Conservation (phyloP, 2,888 invertebrate genomes). For the Ctenicera cuprea region DNA sequence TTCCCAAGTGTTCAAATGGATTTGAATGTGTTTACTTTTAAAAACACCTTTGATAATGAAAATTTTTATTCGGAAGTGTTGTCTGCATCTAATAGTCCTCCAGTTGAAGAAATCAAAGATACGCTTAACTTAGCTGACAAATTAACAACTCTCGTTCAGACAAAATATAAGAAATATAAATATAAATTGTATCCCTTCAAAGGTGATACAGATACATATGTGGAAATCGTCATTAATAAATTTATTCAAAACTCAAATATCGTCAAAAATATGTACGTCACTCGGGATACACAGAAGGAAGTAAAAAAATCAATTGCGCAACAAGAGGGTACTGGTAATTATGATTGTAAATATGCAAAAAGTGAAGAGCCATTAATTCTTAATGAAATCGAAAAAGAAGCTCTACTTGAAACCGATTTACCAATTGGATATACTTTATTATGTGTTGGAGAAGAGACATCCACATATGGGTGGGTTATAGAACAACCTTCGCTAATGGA, state of each 20-base stretch:
- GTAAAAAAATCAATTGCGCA: slow-evolving; percentile 37
- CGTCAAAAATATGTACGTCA: slow-evolving; percentile 42
- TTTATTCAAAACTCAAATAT: slow-evolving; percentile 14
- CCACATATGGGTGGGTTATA: slow-evolving; percentile 40
- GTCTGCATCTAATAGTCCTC: slow-evolving; percentile 28
- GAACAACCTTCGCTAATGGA: slow-evolving; percentile 37
- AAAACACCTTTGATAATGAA: slow-evolving; percentile 37
- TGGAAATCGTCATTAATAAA: slow-evolving; percentile 32
- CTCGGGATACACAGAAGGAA: slow-evolving; percentile 46
- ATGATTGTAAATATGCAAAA: slow-evolving; percentile 26
- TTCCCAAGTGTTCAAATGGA: slow-evolving; percentile 37
- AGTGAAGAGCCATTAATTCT: slow-evolving; percentile 14
- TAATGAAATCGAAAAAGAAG: slow-evolving; percentile 31
- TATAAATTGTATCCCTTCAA: slow-evolving; percentile 47
- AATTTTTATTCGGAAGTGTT: slow-evolving; percentile 37
- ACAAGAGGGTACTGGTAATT: not conserved
- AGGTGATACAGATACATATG: slow-evolving; percentile 35
- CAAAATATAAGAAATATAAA: slow-evolving; percentile 28
- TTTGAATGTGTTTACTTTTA: slow-evolving; percentile 43
- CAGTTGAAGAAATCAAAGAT: slow-evolving; percentile 34
- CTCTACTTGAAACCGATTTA: slow-evolving; percentile 38
- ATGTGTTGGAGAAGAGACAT: slow-evolving; percentile 35
- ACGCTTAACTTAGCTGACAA: slow-evolving; percentile 16
- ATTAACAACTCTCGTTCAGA: slow-evolving; percentile 26
- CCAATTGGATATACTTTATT: slow-evolving; percentile 43